Evolutionary conservation across 2,797 vertebrate genomes (phyloP), one percentile per base, ranked within the genome.

Genomic region (Sorex maritimensis): DNA sequence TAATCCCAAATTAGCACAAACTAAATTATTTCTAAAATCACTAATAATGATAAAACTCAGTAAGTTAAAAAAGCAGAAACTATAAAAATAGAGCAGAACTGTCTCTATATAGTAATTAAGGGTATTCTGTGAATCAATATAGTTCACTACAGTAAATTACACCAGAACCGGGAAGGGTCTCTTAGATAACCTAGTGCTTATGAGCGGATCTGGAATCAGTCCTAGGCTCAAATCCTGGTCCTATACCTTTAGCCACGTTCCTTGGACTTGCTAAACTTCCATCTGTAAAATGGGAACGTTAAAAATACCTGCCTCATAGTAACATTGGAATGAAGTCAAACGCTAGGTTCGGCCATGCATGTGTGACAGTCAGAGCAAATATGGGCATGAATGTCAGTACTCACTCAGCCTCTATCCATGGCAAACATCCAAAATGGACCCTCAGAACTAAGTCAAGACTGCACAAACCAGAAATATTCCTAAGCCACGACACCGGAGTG

Each of bases 271-370:
- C 94, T 95, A 95, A 96, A 90, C 69, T 83, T 95, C 94, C 86
- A 79, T 94, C 92, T 94, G 83, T 93, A 95, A 96, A 96, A 95
- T 52, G 89, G 93, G 96, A 96, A 92, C 88, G 68, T 92, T 96
- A 93, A 90, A 69, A 92, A 93, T 80, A 85, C 81, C 86, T 93
- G 81, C 74, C 95, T 91, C 67, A 0, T 12, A 14, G 58, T 88
- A 92, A 80, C 12, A 75, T 0, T 68, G 41, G 78, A 92, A 84
- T 94, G 78, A 96, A 17, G 26, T 89, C 73, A 85, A 41, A 81
- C 46, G 26, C 74, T 55, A 85, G 38, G 65, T 9, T 88, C 65
- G 30, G 69, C 19, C 44, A 61, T 46, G 6, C 58, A 4, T 14
- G 4, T 80, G 41, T 46, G 52, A 11, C 24, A 38, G 88, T 5